Percentiles rank a stretch among this genome's conserved stretches.
These are phyloP conservation scores for Pachyramphus minor DNA, from an alignment of 2,113 vertebrate species.

Conservation along the genomic window DNA sequence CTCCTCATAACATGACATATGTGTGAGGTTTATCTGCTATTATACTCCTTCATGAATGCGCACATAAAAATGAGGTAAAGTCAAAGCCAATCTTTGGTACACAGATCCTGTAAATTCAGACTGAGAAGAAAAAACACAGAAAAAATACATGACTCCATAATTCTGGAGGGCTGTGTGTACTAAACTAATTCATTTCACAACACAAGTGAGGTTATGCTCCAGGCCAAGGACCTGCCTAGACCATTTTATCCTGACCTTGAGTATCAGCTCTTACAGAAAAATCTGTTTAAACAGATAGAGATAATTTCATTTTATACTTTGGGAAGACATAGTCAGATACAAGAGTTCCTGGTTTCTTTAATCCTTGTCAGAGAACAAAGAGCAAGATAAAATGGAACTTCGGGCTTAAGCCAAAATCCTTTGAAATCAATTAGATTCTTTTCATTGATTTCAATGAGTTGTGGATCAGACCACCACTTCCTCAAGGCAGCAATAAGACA, in stretches of 20 bases:
- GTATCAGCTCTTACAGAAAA: not conserved
- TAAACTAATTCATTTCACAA: not conserved
- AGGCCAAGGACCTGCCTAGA: not conserved
- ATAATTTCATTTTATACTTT: constrained; percentile 4
- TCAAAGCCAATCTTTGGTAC: not conserved
- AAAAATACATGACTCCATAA: not conserved
- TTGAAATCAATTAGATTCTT: constrained; percentile 45
- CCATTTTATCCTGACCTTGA: not conserved
- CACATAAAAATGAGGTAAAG: not conserved
- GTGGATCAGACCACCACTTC: constrained; percentile 50
- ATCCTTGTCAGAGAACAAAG: constrained; percentile 35
- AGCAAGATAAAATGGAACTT: constrained; percentile 32
- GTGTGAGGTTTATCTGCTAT: not conserved
- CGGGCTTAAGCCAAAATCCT: constrained; percentile 38
- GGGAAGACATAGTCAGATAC: not conserved
- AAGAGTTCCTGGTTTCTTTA: constrained; percentile 30
- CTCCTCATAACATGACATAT: not conserved
- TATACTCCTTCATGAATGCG: not conserved
- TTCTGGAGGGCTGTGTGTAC: not conserved
- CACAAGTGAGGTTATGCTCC: not conserved
- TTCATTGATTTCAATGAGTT: constrained; percentile 49
- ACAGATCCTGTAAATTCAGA: not conserved
- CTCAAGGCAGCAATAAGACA: constrained; percentile 39
- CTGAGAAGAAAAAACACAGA: not conserved
- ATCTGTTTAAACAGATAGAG: not conserved